Evolutionary conservation across 2,888 invertebrate genomes (phyloP), one percentile per base, ranked within the genome.

Genomic region (Chydorus sphaericus): DNA sequence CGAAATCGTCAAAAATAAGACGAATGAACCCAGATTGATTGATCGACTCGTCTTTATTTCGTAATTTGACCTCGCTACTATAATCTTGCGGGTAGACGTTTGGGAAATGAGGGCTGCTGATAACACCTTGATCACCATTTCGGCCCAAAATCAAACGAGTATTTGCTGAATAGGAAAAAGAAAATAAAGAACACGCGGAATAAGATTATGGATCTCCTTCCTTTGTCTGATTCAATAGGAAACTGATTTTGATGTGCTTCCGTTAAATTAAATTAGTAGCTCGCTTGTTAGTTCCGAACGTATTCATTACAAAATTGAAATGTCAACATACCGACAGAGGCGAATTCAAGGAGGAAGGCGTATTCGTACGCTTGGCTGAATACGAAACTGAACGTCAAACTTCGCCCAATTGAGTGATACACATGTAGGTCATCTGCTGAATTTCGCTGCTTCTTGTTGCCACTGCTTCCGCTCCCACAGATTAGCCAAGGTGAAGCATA

Each of bases 21-120:
- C 76, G 74, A 29, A 83, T 76, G 10, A 2, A 14, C 49, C 75
- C 71, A 1, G 44, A 18, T 11, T 11, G 11, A 62, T 81, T 82
- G 30, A 72, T 65, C n/a, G n/a, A n/a, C 0, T 66, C 62, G 2
- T 68, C 72, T 48, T 75, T 72, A 49, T 68, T 82, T 31, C 73
- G 76, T 16, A 83, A 73, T 28, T 79, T 71, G 63, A 81, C 79
- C 64, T 83, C 82, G 56, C 77, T 72, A 39, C 77, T 78, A 62
- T 81, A 73, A 65, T 83, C 83, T 37, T 77, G 72, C 1, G 81
- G 79, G 69, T 82, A 82, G 14, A 74, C 71, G 61, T 77, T 70
- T 0, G 83, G 82, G 62, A 83, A 83, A 65, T 78, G 82, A 1
- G 83, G 82, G 1, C 82, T 80, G 1, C 76, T 74, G 55, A 82